phyloP scores from a whole-genome alignment of 2,888 invertebrate species.

The Nomada fabriciana region DNA sequence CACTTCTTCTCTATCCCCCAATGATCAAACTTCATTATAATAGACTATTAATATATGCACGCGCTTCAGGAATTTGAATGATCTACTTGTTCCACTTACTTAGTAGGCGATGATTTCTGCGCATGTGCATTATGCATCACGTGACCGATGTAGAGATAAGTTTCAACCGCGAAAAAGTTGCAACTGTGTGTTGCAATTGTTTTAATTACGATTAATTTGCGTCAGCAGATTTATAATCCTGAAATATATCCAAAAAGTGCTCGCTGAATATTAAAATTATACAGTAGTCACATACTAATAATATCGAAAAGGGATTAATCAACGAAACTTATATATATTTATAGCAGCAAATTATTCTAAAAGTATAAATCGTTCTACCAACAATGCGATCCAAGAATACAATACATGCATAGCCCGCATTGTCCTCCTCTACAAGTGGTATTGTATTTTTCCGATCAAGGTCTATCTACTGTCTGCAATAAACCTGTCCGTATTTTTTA shows the following conservation, averaged over 20 bases:
- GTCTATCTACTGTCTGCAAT: background rate
- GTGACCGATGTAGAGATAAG: background rate
- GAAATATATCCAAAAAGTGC: too few species aligned
- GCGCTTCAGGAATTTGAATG: background rate
- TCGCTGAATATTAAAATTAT: too few species aligned
- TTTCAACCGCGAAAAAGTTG: background rate
- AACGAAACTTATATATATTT: too few species aligned
- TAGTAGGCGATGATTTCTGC: background rate
- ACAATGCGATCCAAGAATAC: too few species aligned
- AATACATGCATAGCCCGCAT: too few species aligned
- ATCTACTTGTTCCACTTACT: background rate
- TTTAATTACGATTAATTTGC: background rate
- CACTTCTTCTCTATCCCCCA: background rate
- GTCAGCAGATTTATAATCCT: too few species aligned
- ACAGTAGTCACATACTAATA: too few species aligned
- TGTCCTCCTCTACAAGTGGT: background rate
- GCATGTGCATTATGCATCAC: constrained; percentile 6
- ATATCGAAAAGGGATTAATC: too few species aligned
- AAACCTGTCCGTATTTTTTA: background rate
- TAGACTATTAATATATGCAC: background rate
- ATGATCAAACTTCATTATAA: background rate
- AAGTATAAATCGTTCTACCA: background rate
- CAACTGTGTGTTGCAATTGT: background rate
- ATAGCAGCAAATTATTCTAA: too few species aligned
- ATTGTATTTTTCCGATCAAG: background rate